Percentiles rank a stretch among this genome's conserved stretches.
These are phyloP conservation scores for Hyposoter didymator DNA, from an alignment of 2,888 invertebrate genomes.

Conservation along the genomic window DNA sequence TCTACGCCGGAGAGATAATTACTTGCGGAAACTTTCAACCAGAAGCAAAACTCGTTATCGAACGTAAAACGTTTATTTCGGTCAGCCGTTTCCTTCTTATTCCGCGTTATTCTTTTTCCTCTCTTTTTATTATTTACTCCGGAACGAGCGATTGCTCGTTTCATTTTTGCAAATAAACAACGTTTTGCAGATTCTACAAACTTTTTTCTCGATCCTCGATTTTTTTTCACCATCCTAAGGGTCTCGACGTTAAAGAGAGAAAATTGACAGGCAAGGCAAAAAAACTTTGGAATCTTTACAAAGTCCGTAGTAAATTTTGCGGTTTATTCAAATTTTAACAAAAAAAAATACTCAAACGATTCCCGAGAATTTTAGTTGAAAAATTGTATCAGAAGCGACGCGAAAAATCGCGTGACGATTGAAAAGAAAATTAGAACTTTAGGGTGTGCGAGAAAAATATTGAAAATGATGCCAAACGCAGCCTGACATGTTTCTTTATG, in stretches of 20 bases:
- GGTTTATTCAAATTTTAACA: background rate
- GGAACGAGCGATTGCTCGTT: background rate
- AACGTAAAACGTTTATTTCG: slow-evolving; percentile 35
- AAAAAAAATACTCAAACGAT: background rate
- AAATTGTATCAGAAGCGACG: background rate
- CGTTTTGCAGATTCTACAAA: background rate
- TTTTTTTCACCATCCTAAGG: background rate
- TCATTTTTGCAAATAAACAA: background rate
- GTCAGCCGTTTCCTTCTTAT: background rate
- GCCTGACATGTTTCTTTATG: slow-evolving; percentile 69
- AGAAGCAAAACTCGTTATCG: slow-evolving; percentile 49
- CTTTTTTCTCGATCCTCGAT: background rate
- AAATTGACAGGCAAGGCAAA: background rate
- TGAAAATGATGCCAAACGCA: slow-evolving; percentile 63
- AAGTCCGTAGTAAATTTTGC: background rate
- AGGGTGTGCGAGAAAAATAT: slow-evolving; percentile 33
- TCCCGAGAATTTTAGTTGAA: background rate
- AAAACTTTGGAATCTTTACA: background rate
- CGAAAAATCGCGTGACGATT: slow-evolving; percentile 24
- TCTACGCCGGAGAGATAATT: slow-evolving; percentile 44
- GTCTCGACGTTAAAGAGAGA: background rate
- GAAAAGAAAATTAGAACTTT: slow-evolving; percentile 31
- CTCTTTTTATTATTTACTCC: background rate
- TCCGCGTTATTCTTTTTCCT: background rate
- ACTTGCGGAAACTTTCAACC: slow-evolving; percentile 25